phyloP scores from a whole-genome alignment of 2,797 vertebrate species.

The Pachyuromys duprasi region DNA sequence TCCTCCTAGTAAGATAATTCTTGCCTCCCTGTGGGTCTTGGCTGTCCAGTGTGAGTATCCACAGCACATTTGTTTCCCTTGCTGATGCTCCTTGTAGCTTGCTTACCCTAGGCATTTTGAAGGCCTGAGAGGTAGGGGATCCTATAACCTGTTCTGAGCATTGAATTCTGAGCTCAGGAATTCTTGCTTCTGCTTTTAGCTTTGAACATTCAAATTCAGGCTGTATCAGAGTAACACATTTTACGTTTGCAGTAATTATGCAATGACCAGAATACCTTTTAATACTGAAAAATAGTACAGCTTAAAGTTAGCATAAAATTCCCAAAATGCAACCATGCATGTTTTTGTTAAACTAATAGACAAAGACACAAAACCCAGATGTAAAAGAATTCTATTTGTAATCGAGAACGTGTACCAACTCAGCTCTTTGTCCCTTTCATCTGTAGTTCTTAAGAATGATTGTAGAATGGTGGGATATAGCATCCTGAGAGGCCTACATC shows the following conservation, averaged over 20 bases:
- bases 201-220: conserved; percentile 57
- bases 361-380: background rate
- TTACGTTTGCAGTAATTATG: conserved; percentile 59
- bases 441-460: background rate
- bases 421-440: background rate
- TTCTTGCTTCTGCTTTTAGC: conserved; percentile 24
- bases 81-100: background rate
- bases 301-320: background rate
- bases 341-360: background rate
- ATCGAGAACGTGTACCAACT: background rate
- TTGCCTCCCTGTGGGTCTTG: background rate
- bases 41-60: background rate
- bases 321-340: background rate
- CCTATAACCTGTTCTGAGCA: background rate
- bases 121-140: background rate
- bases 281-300: background rate
- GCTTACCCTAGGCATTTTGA: background rate
- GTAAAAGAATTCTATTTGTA: background rate
- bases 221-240: conserved; percentile 43
- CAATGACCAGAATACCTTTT: background rate
- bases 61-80: background rate
- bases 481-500: background rate
- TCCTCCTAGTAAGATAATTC: background rate
- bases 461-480: background rate
- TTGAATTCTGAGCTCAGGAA: conserved; percentile 16